Conservation (phyloP, 1,140 invertebrate species). For the Drosophila sucinea region DNA sequence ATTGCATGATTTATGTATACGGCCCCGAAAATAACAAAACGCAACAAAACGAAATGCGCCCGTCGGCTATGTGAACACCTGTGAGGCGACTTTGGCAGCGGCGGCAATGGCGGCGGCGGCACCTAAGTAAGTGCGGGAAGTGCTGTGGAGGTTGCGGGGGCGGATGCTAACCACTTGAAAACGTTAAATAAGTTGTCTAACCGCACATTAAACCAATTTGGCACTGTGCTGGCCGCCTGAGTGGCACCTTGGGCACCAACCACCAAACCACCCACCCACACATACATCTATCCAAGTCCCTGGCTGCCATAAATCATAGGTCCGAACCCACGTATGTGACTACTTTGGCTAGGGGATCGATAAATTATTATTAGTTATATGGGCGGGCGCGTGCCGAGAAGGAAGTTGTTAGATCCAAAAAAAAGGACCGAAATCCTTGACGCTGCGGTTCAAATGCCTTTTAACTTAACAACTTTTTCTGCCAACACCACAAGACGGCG, state of each 20-base stretch:
- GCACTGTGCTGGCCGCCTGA: constrained; percentile 64
- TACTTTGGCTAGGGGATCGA: constrained; percentile 80
- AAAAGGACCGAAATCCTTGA: constrained; percentile 71
- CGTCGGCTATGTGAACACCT: constrained; percentile 5
- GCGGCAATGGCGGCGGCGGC: constrained; percentile 21
- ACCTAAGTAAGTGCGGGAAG: constrained; percentile 51
- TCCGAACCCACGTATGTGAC: constrained; percentile 71
- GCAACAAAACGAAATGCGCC: constrained; percentile 37
- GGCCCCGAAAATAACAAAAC: constrained; percentile 32
- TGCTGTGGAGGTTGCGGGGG: constrained; percentile 27
- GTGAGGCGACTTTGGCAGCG: not conserved
- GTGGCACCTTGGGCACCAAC: constrained; percentile 59
- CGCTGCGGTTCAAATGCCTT: constrained; percentile 80
- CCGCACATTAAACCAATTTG: constrained; percentile 81
- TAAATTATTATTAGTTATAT: constrained; percentile 82
- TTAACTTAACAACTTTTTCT: constrained; percentile 82
- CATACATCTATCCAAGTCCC: constrained; percentile 30
- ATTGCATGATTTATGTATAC: constrained; percentile 72
- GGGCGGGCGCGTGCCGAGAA: constrained; percentile 59
- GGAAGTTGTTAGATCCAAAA: constrained; percentile 76
- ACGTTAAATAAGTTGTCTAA: constrained; percentile 82
- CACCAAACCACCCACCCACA: constrained; percentile 26
- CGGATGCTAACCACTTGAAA: constrained; percentile 73
- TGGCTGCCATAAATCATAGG: constrained; percentile 75
- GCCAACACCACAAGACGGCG: constrained; percentile 68